These are phyloP conservation scores for Petrolisthes cinctipes DNA, from an alignment of 2,888 invertebrate species.

Conservation along the genomic window DNA sequence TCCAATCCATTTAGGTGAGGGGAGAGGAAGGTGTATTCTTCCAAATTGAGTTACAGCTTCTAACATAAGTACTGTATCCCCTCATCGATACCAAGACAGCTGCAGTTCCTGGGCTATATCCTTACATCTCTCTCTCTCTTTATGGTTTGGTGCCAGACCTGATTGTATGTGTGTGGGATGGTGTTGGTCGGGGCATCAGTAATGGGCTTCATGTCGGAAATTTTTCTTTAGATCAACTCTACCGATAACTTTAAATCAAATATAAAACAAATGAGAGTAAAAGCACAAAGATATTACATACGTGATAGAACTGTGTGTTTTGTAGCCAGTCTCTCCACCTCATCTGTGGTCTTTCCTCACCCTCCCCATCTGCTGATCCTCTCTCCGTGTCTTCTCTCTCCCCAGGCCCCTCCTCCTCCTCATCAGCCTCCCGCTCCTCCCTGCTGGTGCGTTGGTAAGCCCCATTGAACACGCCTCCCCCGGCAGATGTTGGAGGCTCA, in stretches of 20 bases:
- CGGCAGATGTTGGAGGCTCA: constrained; percentile 70
- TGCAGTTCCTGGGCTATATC: no score
- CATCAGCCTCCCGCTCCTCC: neutral
- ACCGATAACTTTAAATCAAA: neutral
- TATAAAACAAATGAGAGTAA: neutral
- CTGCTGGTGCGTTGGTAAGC: neutral
- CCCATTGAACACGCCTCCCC: neutral
- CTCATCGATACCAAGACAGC: no score
- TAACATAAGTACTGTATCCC: no score
- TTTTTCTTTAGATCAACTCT: no score
- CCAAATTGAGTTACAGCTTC: no score
- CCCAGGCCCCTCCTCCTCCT: neutral
- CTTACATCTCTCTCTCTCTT: no score
- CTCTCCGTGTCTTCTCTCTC: neutral
- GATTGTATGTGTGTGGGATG: no score
- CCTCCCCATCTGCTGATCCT: neutral
- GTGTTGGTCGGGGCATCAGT: no score
- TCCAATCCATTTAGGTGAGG: no score
- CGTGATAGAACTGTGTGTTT: constrained; percentile 68
- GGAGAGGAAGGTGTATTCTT: no score
- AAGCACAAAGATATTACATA: constrained; percentile 41
- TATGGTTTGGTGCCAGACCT: no score
- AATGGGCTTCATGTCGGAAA: no score
- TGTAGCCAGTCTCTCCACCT: constrained; percentile 68
- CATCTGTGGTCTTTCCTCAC: constrained; percentile 32